These are phyloP conservation scores for Dasyornis broadbenti DNA, from an alignment of 2,113 vertebrate species.

Conservation along the genomic window DNA sequence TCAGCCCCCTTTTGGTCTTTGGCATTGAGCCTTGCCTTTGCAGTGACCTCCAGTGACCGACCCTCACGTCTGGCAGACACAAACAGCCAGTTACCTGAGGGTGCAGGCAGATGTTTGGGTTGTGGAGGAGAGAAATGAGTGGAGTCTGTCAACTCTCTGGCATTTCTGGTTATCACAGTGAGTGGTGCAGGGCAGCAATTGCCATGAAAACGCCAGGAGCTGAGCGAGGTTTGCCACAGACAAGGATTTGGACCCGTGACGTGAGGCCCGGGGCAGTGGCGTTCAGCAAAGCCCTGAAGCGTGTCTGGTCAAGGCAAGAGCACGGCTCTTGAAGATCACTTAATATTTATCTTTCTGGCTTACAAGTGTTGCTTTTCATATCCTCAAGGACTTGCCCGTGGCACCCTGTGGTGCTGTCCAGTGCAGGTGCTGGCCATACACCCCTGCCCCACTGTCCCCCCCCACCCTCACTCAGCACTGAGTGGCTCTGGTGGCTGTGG, in stretches of 20 bases:
- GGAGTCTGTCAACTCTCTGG: background rate
- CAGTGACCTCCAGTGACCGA: background rate
- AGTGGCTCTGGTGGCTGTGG: background rate
- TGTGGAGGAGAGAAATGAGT: background rate
- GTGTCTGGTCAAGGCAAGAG: background rate
- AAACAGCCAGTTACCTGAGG: background rate
- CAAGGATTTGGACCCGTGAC: accelerated
- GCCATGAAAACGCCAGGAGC: background rate
- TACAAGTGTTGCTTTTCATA: background rate
- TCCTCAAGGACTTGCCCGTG: background rate
- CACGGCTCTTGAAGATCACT: accelerated
- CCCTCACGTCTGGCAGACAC: background rate
- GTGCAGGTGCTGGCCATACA: background rate
- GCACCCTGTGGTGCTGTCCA: too few relatives aligned
- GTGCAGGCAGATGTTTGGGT: background rate
- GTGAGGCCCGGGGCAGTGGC: background rate
- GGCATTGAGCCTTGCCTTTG: background rate
- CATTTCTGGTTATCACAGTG: background rate
- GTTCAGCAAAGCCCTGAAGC: background rate
- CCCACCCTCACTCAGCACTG: background rate
- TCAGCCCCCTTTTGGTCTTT: background rate
- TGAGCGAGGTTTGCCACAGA: background rate
- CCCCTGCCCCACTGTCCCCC: background rate
- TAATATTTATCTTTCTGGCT: background rate
- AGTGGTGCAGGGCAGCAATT: background rate